Base-by-base conservation (phyloP, 2,113 vertebrate species). In the Tautogolabrus adspersus region DNA sequence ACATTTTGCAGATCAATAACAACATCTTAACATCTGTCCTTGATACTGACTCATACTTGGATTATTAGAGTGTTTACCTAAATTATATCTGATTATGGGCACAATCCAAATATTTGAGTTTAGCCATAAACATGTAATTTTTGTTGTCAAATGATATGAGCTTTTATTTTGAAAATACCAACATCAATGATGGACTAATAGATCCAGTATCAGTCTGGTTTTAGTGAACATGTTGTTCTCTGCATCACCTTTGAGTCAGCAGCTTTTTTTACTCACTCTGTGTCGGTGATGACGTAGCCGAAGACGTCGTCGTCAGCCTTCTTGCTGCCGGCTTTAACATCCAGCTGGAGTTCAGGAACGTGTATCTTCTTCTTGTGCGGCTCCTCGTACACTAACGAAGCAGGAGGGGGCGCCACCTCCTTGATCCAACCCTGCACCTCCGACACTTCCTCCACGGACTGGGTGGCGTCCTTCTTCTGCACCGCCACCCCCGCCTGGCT, bases 281-380 rank as follows among this genome's bases (percentile, higher is more conserved):
- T 93, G 38, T 95, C 91, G 0, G 96, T 98, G 80, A 98, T 94
- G 70, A 99, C 95, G 68, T 98, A 98, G 21, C 98, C 96, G 0
- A 94, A 96, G 12, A 94, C 92, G 10, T 95, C 94, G 5, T 94
- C 91, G 10, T 86, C 84, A 0, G 66, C 72, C 51, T 82, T 82
- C 52, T 90, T 93, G 68, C 90, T 46, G 60, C 74, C 38, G 40
- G 93, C 68, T 60, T 94, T 94, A 42, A 95, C 96, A 65, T 97
- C 95, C 67, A 99, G 92, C 62, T 94, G 93, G 5, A 98, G 94
- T 42, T 95, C 93, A 38, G 76, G 76, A 12, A 89, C 72, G 8
- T 91, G 86, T 49, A 91, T 75, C 22, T 86, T 87, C 83, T 87
- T 94, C 61, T 89, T 91, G 61, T 60, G 88, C 8, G 93, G 87